Base-by-base conservation (phyloP, 2,888 invertebrate species). In the Andrena minutula region DNA sequence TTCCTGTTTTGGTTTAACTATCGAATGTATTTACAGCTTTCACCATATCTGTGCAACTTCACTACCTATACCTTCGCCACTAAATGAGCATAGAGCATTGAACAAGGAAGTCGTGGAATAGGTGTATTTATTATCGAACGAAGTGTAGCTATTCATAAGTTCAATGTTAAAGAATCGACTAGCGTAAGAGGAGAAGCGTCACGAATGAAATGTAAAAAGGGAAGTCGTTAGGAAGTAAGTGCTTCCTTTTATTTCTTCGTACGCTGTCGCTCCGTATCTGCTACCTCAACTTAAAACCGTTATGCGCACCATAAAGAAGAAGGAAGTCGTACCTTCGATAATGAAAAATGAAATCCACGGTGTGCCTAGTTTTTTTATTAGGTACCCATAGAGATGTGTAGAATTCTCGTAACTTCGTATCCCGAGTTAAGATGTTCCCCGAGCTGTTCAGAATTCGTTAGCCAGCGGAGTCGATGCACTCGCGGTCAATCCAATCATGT, bases 141-240 rank as follows among this genome's bases (percentile, higher is more conserved):
- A 12, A n/a, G 32, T 28, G n/a, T 23, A 28, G 2, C 23, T 60
- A 47, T 47, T 35, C 12, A 30, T 32, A 53, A 61, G 47, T 61
- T 12, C 12, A 4, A 47, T 51, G 41, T 80, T 73, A 23, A 73
- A 68, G 73, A 28, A 53, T 73, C 53, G 32, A 79, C 61, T 28
- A 28, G 32, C 51, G n/a, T 0, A 12, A 28, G 23, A 6, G 7
- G 61, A 10, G 49, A 61, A 53, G 32, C 28, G 47, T 5, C 20
- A 53, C 12, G 61, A 73, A 80, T 79, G 79, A 80, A 80, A 80
- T 79, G 66, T 73, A 68, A 47, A 66, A 80, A 53, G 47, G 73
- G 73, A 73, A 61, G 79, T 80, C 51, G 72, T 80, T 79, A 79
- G 61, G 8, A 61, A 32, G 65, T 61, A 73, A 80, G 79, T 80